Base-by-base conservation (phyloP, 1,140 invertebrate genomes). In the Oncopeltus fasciatus region DNA sequence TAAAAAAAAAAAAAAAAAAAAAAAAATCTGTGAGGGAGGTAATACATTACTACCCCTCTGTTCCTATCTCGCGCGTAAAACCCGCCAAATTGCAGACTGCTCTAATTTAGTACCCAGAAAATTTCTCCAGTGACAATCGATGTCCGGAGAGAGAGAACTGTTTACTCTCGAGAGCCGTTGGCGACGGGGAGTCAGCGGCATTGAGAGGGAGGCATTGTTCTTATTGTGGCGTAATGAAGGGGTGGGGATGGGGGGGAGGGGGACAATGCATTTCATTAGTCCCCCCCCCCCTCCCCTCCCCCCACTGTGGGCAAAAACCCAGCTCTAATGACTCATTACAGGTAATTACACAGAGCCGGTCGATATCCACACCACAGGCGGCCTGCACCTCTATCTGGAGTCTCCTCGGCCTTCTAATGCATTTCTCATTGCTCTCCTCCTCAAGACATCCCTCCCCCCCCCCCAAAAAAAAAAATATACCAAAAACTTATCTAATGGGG, bases 231-330 rank as follows among this genome's bases (percentile, higher is more conserved):
- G 24, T 53, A 53, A 53, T 53, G 49, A 53, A 53, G 49, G 49
- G 24, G 2, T 2, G 49, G 49, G 24, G 24, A 3, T 18, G 49
- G 2, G 21, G 49, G 49, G 24, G 24, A 3, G 49, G 49, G 49
- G 49, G 49, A 53, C 49, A 53, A 53, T 53, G 49, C 49, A 53
- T 53, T 53, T 53, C 49, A 53, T 53, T 53, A 53, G 49, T 20
- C 18, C 20, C 49, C 24, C 47, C 24, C 14, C 20, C 20, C 21
- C 49, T 24, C n/a, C n/a, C n/a, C n/a, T n/a, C n/a, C n/a, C n/a
- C n/a, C n/a, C n/a, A n/a, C n/a, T n/a, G n/a, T n/a, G n/a, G 49
- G 49, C 49, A 53, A 53, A 53, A 53, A 53, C 49, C 49, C 49
- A 21, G 20, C 49, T 24, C 49, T 53, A 53, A 53, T 53, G 49